Evolutionary conservation across 2,797 vertebrate genomes (phyloP).

Genomic region (Chaetophractus vellerosus): DNA sequence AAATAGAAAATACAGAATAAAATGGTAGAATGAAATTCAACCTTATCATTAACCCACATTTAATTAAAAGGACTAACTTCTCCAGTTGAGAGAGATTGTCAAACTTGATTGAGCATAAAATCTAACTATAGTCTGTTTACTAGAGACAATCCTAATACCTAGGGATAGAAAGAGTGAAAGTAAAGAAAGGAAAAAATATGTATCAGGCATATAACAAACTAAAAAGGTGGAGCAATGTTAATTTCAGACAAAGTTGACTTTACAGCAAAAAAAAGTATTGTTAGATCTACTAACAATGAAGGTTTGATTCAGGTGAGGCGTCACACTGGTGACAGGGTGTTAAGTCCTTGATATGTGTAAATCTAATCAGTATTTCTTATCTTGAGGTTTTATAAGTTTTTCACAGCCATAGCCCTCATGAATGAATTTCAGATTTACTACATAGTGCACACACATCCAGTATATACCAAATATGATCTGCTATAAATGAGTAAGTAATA

Average conservation of each 20-base stretch:
- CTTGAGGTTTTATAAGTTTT: not conserved
- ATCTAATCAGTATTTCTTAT: not conserved
- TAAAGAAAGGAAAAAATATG: not conserved
- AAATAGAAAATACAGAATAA: not conserved
- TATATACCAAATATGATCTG: not conserved
- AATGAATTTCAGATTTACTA: conserved; percentile 6
- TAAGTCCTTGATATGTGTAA: not conserved
- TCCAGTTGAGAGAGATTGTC: not conserved
- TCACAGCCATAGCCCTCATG: not conserved
- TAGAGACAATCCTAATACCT: not conserved
- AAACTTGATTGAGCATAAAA: conserved; percentile 37
- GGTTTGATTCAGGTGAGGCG: not conserved
- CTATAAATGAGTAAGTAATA: not conserved
- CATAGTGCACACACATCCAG: not conserved
- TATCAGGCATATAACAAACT: not conserved
- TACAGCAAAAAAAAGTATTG: not conserved
- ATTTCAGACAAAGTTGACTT: conserved; percentile 16
- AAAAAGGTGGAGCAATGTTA: not conserved
- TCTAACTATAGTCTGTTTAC: not conserved
- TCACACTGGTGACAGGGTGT: not conserved
- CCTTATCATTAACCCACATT: not conserved
- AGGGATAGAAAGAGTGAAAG: not conserved
- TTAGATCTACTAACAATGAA: not conserved
- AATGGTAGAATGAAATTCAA: not conserved
- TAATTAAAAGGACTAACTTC: not conserved